phyloP scores from a whole-genome alignment of 2,113 vertebrate genomes.

The Prochilodus magdalenae region DNA sequence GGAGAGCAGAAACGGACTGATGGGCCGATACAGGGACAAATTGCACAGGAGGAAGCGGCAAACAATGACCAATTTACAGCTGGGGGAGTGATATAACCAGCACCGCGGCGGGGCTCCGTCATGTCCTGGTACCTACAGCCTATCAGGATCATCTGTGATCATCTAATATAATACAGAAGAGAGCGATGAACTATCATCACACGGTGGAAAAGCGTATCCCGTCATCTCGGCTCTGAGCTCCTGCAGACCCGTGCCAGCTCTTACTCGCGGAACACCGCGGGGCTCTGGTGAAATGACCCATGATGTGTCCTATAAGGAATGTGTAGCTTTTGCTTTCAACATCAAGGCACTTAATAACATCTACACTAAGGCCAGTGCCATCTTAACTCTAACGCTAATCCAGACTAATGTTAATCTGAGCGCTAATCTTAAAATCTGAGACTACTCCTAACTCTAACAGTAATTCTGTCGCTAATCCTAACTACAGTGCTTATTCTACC shows the following conservation, averaged over 20 bases:
- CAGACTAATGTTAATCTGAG: too few relatives aligned
- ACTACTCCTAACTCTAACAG: too few relatives aligned
- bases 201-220: too few relatives aligned
- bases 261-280: too few relatives aligned
- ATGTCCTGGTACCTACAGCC: slow-evolving; percentile 18
- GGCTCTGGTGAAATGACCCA: too few relatives aligned
- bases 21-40: slow-evolving; percentile 72
- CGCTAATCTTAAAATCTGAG: too few relatives aligned
- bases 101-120: slow-evolving; percentile 50
- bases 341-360: too few relatives aligned
- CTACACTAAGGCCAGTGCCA: too few relatives aligned
- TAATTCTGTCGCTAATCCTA: too few relatives aligned
- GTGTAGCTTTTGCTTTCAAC: not conserved
- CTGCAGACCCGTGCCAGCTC: not conserved
- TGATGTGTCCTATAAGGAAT: too few relatives aligned
- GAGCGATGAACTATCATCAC: slow-evolving; percentile 1
- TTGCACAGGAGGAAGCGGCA: slow-evolving; percentile 73
- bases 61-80: slow-evolving; percentile 76
- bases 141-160: not conserved
- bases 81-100: slow-evolving; percentile 49
- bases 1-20: slow-evolving; percentile 75
- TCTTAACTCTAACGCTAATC: too few relatives aligned
- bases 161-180: slow-evolving; percentile 7
- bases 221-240: not conserved
- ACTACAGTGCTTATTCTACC: too few relatives aligned